Evolutionary conservation across 2,113 vertebrate genomes (phyloP), one percentile per base, ranked within the genome.

Genomic region (Nicator chloris): DNA sequence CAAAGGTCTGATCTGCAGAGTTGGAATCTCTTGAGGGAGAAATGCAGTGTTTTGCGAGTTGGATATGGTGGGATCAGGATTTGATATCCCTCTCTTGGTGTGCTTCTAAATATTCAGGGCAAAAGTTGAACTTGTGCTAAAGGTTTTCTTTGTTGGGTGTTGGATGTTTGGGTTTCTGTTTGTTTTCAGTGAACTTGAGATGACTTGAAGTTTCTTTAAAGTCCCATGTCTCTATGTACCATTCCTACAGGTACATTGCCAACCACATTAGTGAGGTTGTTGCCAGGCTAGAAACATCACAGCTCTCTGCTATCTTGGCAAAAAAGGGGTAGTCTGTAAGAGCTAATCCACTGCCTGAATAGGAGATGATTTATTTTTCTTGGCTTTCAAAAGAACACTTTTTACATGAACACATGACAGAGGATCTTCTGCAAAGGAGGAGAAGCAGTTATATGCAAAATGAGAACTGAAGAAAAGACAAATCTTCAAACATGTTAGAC

Each of bases 401-500:
- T 77, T 83, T 81, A 83, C 30, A 31, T 80, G 37, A 66, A 59
- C 40, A 45, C 72, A 47, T 81, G 71, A 71, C 31, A 68, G 84
- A 70, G 26, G 50, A 72, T 80, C 23, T 86, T 71, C 59, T 92
- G 61, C 86, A 94, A 86, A 90, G n/a, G 40, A 93, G 33, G 39
- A 81, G 61, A 78, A 61, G 33, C 22, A 30, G n/a, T 88, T 73
- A 31, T 3, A 86, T 68, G 70, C 87, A 93, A 82, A 93, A 90
- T 68, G 49, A 73, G 49, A 82, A 28, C 47, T 68, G 56, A 3
- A 53, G 86, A 94, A 49, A 51, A 39, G 44, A 47, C 53, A 53
- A 84, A 44, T 70, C 77, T 90, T 87, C n/a, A 64, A 80, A 78
- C 86, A 53, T 81, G 64, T 87, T 96, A 92, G 87, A 65, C 84